These are phyloP conservation scores for Dicrurus megarhynchus DNA, from an alignment of 2,113 vertebrate species.

Conservation along the genomic window DNA sequence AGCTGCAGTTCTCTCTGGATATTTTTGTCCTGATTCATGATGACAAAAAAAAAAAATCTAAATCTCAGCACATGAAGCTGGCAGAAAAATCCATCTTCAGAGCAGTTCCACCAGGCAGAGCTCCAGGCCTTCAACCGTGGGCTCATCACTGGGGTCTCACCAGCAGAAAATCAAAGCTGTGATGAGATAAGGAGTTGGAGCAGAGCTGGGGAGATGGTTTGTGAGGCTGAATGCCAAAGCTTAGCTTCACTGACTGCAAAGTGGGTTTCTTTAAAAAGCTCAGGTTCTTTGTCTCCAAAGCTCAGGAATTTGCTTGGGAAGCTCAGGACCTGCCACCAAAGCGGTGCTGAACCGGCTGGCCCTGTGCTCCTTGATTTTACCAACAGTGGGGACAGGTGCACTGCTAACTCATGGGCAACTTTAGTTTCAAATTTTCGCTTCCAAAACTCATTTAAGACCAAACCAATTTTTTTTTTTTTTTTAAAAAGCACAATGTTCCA, in stretches of 20 bases:
- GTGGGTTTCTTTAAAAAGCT: neutral
- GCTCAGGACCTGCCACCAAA: neutral
- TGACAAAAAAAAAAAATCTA: neutral
- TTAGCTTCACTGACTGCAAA: neutral
- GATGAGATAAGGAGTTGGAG: neutral
- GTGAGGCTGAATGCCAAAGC: neutral
- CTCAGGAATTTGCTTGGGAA: neutral
- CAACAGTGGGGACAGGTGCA: neutral
- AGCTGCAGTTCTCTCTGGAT: neutral
- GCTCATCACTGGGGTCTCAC: too few species aligned
- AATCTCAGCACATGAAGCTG: neutral
- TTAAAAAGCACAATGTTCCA: neutral
- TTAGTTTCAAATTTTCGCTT: neutral
- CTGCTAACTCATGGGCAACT: neutral
- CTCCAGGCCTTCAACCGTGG: neutral
- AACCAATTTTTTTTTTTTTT: neutral
- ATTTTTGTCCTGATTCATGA: neutral
- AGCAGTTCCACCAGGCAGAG: neutral
- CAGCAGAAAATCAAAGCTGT: neutral
- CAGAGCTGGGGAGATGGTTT: neutral
- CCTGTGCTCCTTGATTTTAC: neutral
- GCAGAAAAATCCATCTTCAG: neutral
- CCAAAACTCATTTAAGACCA: neutral
- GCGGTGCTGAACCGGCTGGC: rapidly evolving
- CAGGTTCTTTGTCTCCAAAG: neutral